Conservation (phyloP, 2,888 invertebrate genomes). For the Mellilla xanthometata region DNA sequence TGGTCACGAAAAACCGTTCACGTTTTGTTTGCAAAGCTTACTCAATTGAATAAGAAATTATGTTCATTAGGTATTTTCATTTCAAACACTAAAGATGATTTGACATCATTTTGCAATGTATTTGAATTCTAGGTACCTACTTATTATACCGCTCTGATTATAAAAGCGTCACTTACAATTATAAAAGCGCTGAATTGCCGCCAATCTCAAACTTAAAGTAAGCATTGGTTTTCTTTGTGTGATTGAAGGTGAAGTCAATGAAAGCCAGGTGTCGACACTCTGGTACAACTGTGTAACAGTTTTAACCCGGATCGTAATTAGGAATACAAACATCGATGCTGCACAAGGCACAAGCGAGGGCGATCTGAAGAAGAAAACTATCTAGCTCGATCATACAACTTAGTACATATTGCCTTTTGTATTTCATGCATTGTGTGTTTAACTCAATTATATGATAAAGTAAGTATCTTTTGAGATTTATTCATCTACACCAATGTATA, state of each 20-base stretch:
- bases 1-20: conserved; percentile 41
- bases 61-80: conserved; percentile 1
- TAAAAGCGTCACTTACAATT: no score
- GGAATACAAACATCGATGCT: conserved; percentile 58
- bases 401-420: no score
- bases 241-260: conserved; percentile 30
- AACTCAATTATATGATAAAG: no score
- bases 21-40: conserved; percentile 22
- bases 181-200: no score
- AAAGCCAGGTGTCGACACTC: conserved; percentile 57
- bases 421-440: no score
- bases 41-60: conserved; percentile 11
- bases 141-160: no score
- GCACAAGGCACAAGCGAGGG: conserved; percentile 32
- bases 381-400: no score
- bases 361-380: conserved; percentile 17
- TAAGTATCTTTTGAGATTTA: no score
- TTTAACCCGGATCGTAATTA: conserved; percentile 65
- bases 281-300: conserved; percentile 51
- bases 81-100: neutral
- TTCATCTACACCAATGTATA: no score
- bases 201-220: no score
- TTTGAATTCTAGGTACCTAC: no score
- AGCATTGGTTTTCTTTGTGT: neutral
- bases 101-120: no score